A percentile compares a stretch with the other conserved stretches of the same genome.
These are phyloP conservation scores for Mellivora capensis DNA, from an alignment of 2,113 vertebrate genomes.

Conservation along the genomic window DNA sequence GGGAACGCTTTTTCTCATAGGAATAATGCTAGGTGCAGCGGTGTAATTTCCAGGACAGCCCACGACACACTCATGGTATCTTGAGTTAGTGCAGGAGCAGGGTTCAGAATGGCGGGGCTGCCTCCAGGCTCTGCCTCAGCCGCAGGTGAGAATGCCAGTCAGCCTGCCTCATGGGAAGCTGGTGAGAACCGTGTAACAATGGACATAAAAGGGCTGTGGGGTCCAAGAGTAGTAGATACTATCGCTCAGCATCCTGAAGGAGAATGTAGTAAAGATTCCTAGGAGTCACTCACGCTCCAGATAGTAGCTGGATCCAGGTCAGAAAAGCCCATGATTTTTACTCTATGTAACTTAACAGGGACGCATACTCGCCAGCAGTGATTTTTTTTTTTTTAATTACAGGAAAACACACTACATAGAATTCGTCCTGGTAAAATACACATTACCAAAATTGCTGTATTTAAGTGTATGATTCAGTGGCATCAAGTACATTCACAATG, in stretches of 20 bases:
- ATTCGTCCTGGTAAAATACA: not conserved
- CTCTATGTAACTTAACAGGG: not conserved
- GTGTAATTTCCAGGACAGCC: not conserved
- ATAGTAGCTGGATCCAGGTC: not conserved
- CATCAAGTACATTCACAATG: not conserved
- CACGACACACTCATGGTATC: not conserved
- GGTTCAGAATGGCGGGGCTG: accelerated
- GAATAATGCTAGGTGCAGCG: not conserved
- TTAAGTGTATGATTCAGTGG: not conserved
- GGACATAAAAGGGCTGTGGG: not conserved
- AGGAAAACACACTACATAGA: not conserved
- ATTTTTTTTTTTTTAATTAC: not conserved
- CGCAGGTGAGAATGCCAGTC: accelerated
- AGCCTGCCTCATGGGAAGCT: not conserved
- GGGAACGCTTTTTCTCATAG: not conserved
- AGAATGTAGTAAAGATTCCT: not conserved
- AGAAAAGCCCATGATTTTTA: not conserved
- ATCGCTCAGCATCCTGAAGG: not conserved
- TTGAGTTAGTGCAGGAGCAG: not conserved
- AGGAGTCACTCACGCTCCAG: not conserved
- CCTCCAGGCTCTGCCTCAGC: not conserved
- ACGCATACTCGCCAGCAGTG: not conserved
- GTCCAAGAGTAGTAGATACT: not conserved
- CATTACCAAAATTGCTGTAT: not conserved
- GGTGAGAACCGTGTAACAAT: not conserved